phyloP scores from a whole-genome alignment of 2,113 vertebrate genomes.

The Rattus norvegicus region GRCr8 NC_086019.1:98725501-98726000 shows the following conservation, averaged over 20 bases:
- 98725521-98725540: not conserved
- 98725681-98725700: not conserved
- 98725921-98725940: constrained; percentile 98
- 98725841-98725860: constrained; percentile 84
- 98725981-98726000: constrained; percentile 99
- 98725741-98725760: not conserved
- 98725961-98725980: constrained; percentile 96
- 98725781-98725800: not conserved
- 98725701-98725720: not conserved
- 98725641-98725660: not conserved
- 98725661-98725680: not conserved
- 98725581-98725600: not conserved
- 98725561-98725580: fast-evolving
- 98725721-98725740: not conserved
- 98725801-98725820: constrained; percentile 79
- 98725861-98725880: constrained; percentile 85
- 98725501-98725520: not conserved
- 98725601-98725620: constrained; percentile 13
- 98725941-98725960: constrained; percentile 97
- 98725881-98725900: constrained; percentile 98
- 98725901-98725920: constrained; percentile 97
- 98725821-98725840: constrained; percentile 80
- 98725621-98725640: not conserved
- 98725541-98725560: not conserved
- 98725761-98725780: not conserved